Evolutionary conservation across 2,113 vertebrate species (phyloP), one percentile per base, ranked within the genome.

Genomic region (Struthidea cinerea): DNA sequence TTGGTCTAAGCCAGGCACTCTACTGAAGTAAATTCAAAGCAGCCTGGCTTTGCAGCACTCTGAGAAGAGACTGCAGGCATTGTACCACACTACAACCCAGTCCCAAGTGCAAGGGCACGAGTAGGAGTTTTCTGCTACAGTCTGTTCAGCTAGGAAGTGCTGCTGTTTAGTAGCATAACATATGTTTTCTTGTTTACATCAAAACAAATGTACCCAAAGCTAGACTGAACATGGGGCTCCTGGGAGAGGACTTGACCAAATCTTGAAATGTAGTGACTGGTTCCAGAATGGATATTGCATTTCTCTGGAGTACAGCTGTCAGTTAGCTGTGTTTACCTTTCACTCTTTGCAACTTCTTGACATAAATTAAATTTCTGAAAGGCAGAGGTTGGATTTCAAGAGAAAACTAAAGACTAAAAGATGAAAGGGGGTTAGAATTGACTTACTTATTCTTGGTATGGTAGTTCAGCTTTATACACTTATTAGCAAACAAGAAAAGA

Each of bases 221-320:
- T 75, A 67, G 71, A 56, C 79, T 80, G 78, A 87, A 32, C 11
- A 4, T 7, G 35, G n/a, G 50, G 42, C 84, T 95, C 87, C 64
- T 74, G 30, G 41, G 70, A 88, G 76, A 91, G 37, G 44, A 32
- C 50, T 81, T 77, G 71, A 52, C 78, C 65, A 35, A 77, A 71
- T 75, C 71, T 84, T 77, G 59, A 69, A 80, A 77, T 18, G 55
- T 55, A 52, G 33, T 1, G 1, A 46, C 70, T 90, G 71, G 24
- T 49, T 88, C 67, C 91, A 63, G 73, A 55, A 83, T 0, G 30
- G 61, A 64, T 77, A 56, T 49, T 84, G 32, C 47, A 37, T 49
- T 88, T 87, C 93, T 84, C 92, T 75, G 44, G 93, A 93, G 93
- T 74, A 21, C 19, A 75, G 41, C 83, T 97, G 93, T 94, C 94